A percentile compares a stretch with the other conserved stretches of the same genome.
phyloP scores from a whole-genome alignment of 2,888 invertebrate genomes.

The Julus scanicus region DNA sequence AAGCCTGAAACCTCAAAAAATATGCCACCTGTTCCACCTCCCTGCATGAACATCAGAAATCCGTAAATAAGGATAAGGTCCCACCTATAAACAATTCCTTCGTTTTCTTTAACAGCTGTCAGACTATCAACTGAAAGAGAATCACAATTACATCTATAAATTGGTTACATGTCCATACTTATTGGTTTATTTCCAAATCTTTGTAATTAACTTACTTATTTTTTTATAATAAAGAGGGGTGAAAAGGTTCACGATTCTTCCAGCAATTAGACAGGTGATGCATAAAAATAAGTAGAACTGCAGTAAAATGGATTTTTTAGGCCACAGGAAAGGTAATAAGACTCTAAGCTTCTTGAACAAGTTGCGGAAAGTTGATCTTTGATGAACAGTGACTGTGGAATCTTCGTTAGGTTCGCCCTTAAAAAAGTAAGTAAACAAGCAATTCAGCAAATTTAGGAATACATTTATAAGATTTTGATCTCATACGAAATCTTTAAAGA shows the following conservation, averaged over 20 bases:
- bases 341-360: constrained; percentile 81
- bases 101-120: constrained; percentile 66
- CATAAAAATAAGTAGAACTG: constrained; percentile 87
- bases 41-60: constrained; percentile 90
- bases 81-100: constrained; percentile 80
- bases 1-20: not conserved
- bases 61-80: constrained; percentile 89
- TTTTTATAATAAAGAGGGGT: constrained; percentile 93
- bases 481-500: too few relatives aligned
- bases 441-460: not conserved
- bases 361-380: constrained; percentile 66
- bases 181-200: constrained; percentile 42
- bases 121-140: constrained; percentile 81
- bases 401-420: not conserved
- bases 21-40: constrained; percentile 76
- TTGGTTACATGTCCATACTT: not conserved
- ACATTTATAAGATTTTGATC: too few relatives aligned
- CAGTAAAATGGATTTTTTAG: constrained; percentile 79
- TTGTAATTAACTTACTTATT: constrained; percentile 77
- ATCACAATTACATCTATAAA: not conserved
- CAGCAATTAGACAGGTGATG: constrained; percentile 78
- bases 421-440: not conserved
- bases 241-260: constrained; percentile 88
- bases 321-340: constrained; percentile 94
- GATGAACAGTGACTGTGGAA: constrained; percentile 39